phyloP scores from a whole-genome alignment of 2,888 invertebrate genomes.

The Microctonus hyperodae region DNA sequence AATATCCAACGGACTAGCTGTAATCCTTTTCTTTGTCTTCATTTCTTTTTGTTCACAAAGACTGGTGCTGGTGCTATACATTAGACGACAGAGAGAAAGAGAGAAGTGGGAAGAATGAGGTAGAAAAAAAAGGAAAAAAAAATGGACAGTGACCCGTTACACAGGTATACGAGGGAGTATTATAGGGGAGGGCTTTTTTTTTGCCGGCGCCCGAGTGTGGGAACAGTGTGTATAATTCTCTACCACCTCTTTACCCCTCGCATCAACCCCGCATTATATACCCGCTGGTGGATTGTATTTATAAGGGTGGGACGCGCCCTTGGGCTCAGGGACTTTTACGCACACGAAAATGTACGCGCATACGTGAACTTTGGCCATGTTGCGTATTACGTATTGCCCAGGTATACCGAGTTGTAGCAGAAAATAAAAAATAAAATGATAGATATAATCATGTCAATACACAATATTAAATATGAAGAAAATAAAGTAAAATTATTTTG shows the following conservation, averaged over 20 bases:
- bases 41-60: background rate
- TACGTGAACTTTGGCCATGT: background rate
- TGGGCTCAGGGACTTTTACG: conserved; percentile 10
- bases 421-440: background rate
- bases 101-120: conserved; percentile 3
- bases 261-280: background rate
- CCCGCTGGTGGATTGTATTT: conserved; percentile 13
- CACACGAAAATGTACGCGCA: background rate
- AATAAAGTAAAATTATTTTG: background rate
- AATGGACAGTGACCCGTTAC: conserved; percentile 34
- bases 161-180: conserved; percentile 34
- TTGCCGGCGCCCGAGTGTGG: conserved; percentile 33
- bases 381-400: background rate
- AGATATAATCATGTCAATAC: background rate
- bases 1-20: background rate
- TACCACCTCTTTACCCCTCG: conserved; percentile 15
- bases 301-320: conserved; percentile 24
- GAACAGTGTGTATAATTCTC: conserved; percentile 31
- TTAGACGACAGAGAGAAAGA: background rate
- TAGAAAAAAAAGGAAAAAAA: conserved; percentile 14
- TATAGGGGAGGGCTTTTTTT: conserved; percentile 23
- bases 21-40: background rate
- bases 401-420: background rate
- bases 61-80: background rate
- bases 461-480: too few species aligned